A percentile compares a stretch with the other conserved stretches of the same genome.
phyloP scores from a whole-genome alignment of 2,888 invertebrate species.

The Plebejus melissa region DNA sequence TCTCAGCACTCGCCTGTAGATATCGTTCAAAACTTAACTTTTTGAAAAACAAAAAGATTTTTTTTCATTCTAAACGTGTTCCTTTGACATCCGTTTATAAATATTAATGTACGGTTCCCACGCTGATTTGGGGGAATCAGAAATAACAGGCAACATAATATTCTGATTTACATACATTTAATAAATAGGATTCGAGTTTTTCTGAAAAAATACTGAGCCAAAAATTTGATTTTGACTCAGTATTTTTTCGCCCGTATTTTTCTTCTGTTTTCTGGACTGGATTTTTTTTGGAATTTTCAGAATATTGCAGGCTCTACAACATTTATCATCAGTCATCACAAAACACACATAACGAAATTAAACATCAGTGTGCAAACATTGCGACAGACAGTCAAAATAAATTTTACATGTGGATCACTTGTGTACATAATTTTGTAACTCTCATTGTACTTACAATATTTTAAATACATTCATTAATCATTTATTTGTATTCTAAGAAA shows the following conservation, averaged over 20 bases:
- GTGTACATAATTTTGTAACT: constrained; percentile 9
- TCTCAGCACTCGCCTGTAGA: not conserved
- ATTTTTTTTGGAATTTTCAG: no score
- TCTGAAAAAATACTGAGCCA: no score
- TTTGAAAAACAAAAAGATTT: not conserved
- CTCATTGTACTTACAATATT: not conserved
- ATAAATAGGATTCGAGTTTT: no score
- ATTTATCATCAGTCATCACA: not conserved
- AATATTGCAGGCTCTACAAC: not conserved
- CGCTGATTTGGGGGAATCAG: no score
- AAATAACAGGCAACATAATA: no score
- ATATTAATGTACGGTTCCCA: no score
- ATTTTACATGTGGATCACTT: not conserved
- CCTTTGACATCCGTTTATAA: no score
- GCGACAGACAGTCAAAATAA: not conserved
- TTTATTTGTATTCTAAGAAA: not conserved
- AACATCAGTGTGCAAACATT: not conserved
- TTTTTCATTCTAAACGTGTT: no score
- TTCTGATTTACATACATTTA: no score
- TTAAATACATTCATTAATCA: not conserved
- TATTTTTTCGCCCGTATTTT: no score
- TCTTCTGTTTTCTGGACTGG: no score
- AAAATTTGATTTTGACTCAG: no score
- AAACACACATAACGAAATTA: not conserved
- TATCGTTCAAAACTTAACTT: not conserved